Base-by-base conservation (phyloP, 1,140 invertebrate genomes). In the Scaptomyza graminum region DNA sequence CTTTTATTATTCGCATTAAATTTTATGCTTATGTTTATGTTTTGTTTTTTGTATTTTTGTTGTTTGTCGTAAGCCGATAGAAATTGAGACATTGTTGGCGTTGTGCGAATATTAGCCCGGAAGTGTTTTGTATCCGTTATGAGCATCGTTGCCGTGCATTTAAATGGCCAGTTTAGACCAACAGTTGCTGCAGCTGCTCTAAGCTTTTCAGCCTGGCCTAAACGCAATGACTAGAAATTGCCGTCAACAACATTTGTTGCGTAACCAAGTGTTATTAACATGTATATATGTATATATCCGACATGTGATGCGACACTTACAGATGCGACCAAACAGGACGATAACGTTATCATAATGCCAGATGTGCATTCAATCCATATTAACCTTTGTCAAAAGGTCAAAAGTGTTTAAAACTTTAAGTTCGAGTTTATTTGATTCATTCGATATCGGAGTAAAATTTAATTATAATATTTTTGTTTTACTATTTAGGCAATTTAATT, bases 1-100 rank as follows among this genome's bases (percentile, higher is more conserved):
- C 78, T 85, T 85, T 85, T 85, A 85, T 85, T 82, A 75, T 82
- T 78, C 66, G 71, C 81, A 85, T 85, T 81, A 85, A 80, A 85
- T 85, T 85, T 85, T 74, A 85, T 87, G 78, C 78, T 78, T 70
- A 82, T 80, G 82, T 72, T 87, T 78, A 81, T 85, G 74, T 59
- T 80, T 61, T 74, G 6, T 54, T 54, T 52, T 7, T 16, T 2
- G 5, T 54, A 22, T 55, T 54, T 54, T 12, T 18, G n/a, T n/a
- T n/a, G n/a, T n/a, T 18, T 7, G 28, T 51, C 64, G 63, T 62
- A 49, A 65, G 46, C 69, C 78, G 63, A 65, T 56, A 50, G 61
- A 82, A 87, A 87, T 87, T 87, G 82, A 82, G 83, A 88, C 83
- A 72, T 82, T 82, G 74, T 70, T 66, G 66, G 7, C 31, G 31